phyloP scores from a whole-genome alignment of 2,113 vertebrate species.

The Triplophysa rosa region DNA sequence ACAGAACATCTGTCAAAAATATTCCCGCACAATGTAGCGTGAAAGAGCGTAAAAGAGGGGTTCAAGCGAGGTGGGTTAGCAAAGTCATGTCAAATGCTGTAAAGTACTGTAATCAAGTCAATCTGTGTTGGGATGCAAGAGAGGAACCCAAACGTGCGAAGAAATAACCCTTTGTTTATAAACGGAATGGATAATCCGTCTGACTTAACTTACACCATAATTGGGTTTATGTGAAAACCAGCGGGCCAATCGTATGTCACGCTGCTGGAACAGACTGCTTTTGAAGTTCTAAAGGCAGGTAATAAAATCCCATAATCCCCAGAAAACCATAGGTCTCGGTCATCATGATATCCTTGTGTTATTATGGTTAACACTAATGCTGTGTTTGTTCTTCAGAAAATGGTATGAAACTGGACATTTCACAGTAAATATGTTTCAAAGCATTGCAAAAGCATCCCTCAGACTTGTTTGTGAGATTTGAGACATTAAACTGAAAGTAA shows the following conservation, averaged over 20 bases:
- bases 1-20: conserved; percentile 63
- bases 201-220: conserved; percentile 53
- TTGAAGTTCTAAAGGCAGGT: conserved; percentile 41
- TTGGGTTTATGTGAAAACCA: conserved; percentile 48
- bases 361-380: background rate
- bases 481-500: background rate
- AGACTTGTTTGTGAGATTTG: background rate
- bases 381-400: conserved; percentile 8
- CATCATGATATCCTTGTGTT: background rate
- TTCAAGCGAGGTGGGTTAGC: conserved; percentile 10
- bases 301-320: conserved; percentile 33
- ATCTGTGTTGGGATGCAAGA: conserved; percentile 31
- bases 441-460: background rate
- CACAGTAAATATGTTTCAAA: background rate
- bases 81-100: conserved; percentile 55
- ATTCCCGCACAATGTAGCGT: conserved; percentile 59
- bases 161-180: conserved; percentile 53
- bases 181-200: conserved; percentile 52
- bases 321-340: background rate
- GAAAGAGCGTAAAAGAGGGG: conserved; percentile 47
- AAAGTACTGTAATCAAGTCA: conserved; percentile 59
- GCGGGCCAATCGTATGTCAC: conserved; percentile 33
- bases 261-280: conserved; percentile 4
- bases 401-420: background rate
- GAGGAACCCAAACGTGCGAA: conserved; percentile 36